These are phyloP conservation scores for Bergia puertoricense DNA, from an alignment of 92 coral and sea anemone genomes.

Conservation along the genomic window DNA sequence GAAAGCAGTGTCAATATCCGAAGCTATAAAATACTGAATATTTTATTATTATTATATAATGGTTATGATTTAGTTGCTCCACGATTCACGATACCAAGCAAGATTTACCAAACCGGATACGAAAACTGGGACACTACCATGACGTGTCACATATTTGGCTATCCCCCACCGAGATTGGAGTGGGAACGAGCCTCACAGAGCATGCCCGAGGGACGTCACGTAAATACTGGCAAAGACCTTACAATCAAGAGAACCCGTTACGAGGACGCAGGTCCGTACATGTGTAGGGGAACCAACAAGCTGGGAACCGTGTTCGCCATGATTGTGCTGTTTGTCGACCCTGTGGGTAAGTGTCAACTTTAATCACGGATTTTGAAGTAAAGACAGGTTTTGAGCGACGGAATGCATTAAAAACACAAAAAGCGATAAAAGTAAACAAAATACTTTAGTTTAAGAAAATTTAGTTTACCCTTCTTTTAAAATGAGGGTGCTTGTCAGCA, in stretches of 20 bases:
- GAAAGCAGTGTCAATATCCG: neutral
- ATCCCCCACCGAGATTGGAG: constrained; percentile 58
- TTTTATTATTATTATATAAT: neutral
- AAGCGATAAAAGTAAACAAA: no score
- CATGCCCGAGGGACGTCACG: constrained; percentile 62
- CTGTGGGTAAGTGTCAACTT: constrained; percentile 62
- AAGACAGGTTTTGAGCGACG: no score
- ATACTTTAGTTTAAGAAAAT: no score
- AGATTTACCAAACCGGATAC: constrained; percentile 61
- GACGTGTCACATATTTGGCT: constrained; percentile 72
- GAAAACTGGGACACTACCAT: constrained; percentile 77
- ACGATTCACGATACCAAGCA: constrained; percentile 52
- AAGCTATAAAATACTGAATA: neutral
- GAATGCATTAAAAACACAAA: no score
- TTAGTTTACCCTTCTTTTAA: no score
- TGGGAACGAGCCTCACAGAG: constrained; percentile 68
- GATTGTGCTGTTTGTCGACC: constrained; percentile 67
- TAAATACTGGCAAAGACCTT: constrained; percentile 58
- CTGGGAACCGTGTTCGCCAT: constrained; percentile 68
- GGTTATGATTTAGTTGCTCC: constrained; percentile 57
- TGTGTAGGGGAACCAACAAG: constrained; percentile 68
- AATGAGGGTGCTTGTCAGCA: no score
- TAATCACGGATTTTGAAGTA: no score
- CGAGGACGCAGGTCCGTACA: constrained; percentile 68
- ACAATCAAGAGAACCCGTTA: constrained; percentile 43